Evolutionary conservation across 2,888 invertebrate genomes (phyloP), one percentile per base, ranked within the genome.

Genomic region (Eurytoma adleriae): DNA sequence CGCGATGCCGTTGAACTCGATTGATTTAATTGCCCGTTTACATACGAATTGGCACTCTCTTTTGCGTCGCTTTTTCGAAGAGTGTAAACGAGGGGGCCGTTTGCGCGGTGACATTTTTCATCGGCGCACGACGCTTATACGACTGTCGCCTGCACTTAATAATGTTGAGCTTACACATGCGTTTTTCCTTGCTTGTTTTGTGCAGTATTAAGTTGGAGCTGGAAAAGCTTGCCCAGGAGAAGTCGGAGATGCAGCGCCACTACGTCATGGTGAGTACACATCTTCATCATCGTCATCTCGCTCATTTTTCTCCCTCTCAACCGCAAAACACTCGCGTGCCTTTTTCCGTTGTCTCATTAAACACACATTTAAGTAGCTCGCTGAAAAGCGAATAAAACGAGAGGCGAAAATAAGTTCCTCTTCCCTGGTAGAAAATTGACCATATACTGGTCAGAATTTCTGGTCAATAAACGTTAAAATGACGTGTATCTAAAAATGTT

Each of bases 201-300:
- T 92, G 82, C 93, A 96, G 96, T 91, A 92, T 96, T 89, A 96
- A 96, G 92, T 92, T 96, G 93, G 96, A 96, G 92, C 94, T 95
- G 91, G 96, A 96, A 91, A 96, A 96, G 92, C 92, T 96, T 89
- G 95, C 95, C 85, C 94, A 95, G 89, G 96, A 96, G 92, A 96
- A 96, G 92, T 96, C 96, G 84, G 96, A 96, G 92, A 96, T 96
- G 95, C 96, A 96, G 91, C 92, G 96, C 91, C 96, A 96, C 92
- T 96, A 96, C 92, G 96, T 96, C 84, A 96, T 96, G 96, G 96
- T 96, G 92, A 94, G 95, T 93, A 79, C n/a, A 40, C 18, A 40
- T 61, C 24, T 24, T 24, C 1, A n/a, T 64, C 14, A 64, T 40
- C 59, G 20, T 71, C 71, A 64, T 69, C 40, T 48, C 14, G 20